Conservation (phyloP, 2,888 invertebrate genomes). For the Drosophila fulvimacula region DNA sequence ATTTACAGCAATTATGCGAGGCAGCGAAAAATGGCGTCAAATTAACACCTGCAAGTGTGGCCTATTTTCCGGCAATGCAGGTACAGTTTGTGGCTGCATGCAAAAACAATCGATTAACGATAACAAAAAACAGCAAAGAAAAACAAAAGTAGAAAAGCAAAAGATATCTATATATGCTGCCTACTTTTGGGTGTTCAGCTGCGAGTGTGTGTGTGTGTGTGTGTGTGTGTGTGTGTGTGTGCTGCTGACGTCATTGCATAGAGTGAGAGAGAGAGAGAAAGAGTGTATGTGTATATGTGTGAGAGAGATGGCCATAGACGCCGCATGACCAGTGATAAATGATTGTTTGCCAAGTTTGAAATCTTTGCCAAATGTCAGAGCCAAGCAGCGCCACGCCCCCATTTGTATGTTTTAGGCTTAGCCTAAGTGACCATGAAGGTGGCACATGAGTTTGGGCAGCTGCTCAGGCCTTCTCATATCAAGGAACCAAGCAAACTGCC, state of each 20-base stretch:
- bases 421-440: conserved; percentile 3
- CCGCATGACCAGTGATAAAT: conserved; percentile 62
- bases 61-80: conserved; percentile 40
- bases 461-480: background rate
- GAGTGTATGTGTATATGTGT: background rate
- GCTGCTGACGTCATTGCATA: conserved; percentile 54
- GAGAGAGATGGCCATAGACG: background rate
- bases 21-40: conserved; percentile 36
- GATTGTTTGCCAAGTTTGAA: conserved; percentile 65
- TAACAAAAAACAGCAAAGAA: conserved; percentile 15
- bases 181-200: conserved; percentile 33
- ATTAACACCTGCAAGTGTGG: conserved; percentile 47
- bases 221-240: conserved; percentile 5
- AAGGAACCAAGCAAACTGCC: background rate
- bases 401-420: background rate
- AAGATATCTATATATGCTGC: conserved; percentile 30
- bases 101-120: conserved; percentile 51
- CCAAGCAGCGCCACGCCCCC: conserved; percentile 8
- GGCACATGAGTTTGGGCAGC: conserved; percentile 6
- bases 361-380: conserved; percentile 46
- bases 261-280: background rate
- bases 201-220: conserved; percentile 25
- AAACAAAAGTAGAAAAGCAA: conserved; percentile 12
- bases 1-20: conserved; percentile 52
- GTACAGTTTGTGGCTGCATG: conserved; percentile 42